Evolutionary conservation across 2,888 invertebrate species (phyloP).

Genomic region (Venusia cambrica): DNA sequence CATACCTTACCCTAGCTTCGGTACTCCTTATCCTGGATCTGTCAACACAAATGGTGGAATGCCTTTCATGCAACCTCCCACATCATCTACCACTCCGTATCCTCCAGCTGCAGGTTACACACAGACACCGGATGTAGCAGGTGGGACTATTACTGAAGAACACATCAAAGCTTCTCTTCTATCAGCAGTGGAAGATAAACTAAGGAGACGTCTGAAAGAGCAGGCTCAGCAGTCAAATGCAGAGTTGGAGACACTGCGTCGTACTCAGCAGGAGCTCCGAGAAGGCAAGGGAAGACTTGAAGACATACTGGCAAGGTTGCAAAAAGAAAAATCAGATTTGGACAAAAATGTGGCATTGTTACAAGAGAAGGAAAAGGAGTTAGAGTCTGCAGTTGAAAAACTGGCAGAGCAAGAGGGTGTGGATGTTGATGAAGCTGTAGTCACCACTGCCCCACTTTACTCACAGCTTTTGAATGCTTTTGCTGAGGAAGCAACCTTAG

Average conservation of each 20-base stretch:
- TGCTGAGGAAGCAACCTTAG: constrained; percentile 98
- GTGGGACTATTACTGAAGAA: constrained; percentile 95
- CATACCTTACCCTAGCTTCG: constrained; percentile 77
- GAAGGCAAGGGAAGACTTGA: constrained; percentile 92
- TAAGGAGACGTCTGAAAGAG: constrained; percentile 92
- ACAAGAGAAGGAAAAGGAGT: constrained; percentile 92
- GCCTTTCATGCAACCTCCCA: constrained; percentile 43
- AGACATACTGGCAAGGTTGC: constrained; percentile 87
- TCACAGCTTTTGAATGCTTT: constrained; percentile 97
- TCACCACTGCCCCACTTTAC: constrained; percentile 96
- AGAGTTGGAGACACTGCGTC: constrained; percentile 92
- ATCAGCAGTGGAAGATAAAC: constrained; percentile 97
- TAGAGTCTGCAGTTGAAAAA: constrained; percentile 89
- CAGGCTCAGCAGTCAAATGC: constrained; percentile 95
- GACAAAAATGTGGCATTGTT: constrained; percentile 91
- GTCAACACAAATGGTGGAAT: constrained; percentile 49
- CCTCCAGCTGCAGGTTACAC: constrained; percentile 50
- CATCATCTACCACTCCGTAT: constrained; percentile 49
- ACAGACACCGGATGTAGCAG: constrained; percentile 64
- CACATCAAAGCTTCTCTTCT: constrained; percentile 96
- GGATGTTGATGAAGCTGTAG: constrained; percentile 97
- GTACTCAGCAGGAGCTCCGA: constrained; percentile 92
- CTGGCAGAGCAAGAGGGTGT: constrained; percentile 89
- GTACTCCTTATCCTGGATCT: constrained; percentile 59
- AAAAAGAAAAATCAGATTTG: constrained; percentile 89